Conservation (phyloP, 2,113 vertebrate genomes). For the Ciconia boyciana region DNA sequence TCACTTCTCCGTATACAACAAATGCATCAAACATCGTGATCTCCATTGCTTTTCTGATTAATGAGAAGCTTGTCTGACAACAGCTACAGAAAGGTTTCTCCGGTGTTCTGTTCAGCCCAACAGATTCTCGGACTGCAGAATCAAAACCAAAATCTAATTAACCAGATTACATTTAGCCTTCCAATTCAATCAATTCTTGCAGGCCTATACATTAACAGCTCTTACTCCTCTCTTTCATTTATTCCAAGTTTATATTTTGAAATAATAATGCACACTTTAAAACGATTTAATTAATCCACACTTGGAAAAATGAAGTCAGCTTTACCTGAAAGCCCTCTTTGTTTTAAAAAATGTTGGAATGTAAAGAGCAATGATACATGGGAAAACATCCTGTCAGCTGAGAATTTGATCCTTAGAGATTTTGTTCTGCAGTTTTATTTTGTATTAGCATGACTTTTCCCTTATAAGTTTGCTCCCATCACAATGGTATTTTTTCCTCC, state of each 20-base stretch:
- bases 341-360: neutral
- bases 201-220: neutral
- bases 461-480: neutral
- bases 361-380: neutral
- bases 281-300: neutral
- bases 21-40: rapidly evolving
- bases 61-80: neutral
- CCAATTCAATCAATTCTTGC: neutral
- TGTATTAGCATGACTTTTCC: neutral
- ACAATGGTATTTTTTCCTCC: neutral
- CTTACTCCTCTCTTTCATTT: neutral
- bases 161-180: neutral
- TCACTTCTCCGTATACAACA: neutral
- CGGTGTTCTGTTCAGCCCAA: neutral
- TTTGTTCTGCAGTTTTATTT: neutral
- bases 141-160: neutral
- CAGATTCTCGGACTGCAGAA: neutral
- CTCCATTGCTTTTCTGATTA: neutral
- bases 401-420: neutral
- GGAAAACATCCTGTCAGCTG: neutral
- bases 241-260: neutral
- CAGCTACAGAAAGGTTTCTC: neutral
- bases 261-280: neutral
- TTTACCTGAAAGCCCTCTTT: neutral
- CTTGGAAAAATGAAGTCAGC: neutral